Evolutionary conservation across 2,888 invertebrate genomes (phyloP), one percentile per base, ranked within the genome.

Genomic region (Epicampocera succincta): DNA sequence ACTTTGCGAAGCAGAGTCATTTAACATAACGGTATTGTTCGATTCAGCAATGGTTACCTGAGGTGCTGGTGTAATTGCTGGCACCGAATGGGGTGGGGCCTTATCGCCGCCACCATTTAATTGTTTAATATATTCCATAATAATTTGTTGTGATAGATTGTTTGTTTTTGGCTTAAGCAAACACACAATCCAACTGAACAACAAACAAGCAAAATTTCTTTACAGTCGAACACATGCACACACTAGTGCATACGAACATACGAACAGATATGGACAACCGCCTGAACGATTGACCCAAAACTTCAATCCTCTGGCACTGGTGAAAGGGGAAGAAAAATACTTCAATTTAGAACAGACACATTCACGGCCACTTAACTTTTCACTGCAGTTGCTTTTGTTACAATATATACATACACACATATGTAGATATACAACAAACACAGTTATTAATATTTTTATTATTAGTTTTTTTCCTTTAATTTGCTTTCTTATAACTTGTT

Each of bases 1-100:
- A 88, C 94, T 94, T 86, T 86, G 86, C 12, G 88, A 88, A 15
- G 86, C 15, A 2, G 72, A 72, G 33, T 82, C 81, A 69, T 73
- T 61, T n/a, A 50, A 25, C 40, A 81, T 33, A 12, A 82, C 42
- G 0, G 50, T 81, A 19, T 73, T 81, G 12, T 71, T 74, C 42
- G 74, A 52, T 71, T 73, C 69, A n/a, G 81, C 77, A 38, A 77
- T 74, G 2, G 74, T 60, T 5, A 71, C 69, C 61, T 74, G 78
- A n/a, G 65, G 21, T 52, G 56, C 21, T 54, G 48, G 84, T 42
- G 17, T 33, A 33, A 33, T 5, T 12, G 76, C 11, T 25, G 68
- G 33, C 63, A 65, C 60, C 21, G 12, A 56, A 52, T 83, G 61
- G 79, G 78, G 69, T 56, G 78, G 52, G 76, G 81, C 69, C 48